A percentile compares a stretch with the other conserved stretches of the same genome.
Evolutionary conservation across 2,113 vertebrate species (phyloP).

Genomic region (Hipposideros armiger): DNA sequence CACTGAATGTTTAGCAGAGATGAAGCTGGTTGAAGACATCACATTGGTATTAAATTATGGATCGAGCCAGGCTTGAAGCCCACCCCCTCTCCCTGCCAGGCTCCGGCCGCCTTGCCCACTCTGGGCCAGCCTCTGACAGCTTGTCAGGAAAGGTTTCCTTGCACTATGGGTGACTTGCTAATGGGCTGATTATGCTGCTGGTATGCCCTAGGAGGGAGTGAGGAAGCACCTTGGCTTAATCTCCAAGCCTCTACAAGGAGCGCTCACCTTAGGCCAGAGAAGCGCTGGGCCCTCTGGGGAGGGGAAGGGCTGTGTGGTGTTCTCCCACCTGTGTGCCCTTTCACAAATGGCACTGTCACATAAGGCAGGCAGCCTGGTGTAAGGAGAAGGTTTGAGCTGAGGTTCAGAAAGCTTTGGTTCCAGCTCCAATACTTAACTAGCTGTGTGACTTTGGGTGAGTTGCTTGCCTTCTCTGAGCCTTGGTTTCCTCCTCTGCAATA

Average conservation of each 20-base stretch:
- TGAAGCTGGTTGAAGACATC: slow-evolving; percentile 47
- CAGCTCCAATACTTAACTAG: not conserved
- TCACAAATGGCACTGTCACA: not conserved
- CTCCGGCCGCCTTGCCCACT: slow-evolving; percentile 67
- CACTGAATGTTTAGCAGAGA: slow-evolving; percentile 25
- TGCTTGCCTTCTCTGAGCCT: not conserved
- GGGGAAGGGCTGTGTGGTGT: not conserved
- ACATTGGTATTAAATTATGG: slow-evolving; percentile 69
- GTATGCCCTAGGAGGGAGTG: slow-evolving; percentile 75
- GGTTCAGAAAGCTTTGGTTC: not conserved
- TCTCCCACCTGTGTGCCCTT: not conserved
- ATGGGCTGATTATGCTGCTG: slow-evolving; percentile 84
- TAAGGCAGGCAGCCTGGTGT: not conserved
- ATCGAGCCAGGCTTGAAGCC: not conserved
- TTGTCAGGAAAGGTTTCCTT: slow-evolving; percentile 86
- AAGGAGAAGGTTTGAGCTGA: not conserved
- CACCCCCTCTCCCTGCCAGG: not conserved
- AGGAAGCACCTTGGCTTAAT: slow-evolving; percentile 82
- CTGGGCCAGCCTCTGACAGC: slow-evolving; percentile 82
- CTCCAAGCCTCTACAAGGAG: slow-evolving; percentile 78
- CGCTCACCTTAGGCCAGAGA: slow-evolving; percentile 44
- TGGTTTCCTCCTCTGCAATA: not conserved
- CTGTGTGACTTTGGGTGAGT: not conserved
- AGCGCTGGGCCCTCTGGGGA: not conserved
- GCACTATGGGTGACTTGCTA: slow-evolving; percentile 79